Base-by-base conservation (phyloP, 2,113 vertebrate genomes). In the Onychostruthus taczanowskii region DNA sequence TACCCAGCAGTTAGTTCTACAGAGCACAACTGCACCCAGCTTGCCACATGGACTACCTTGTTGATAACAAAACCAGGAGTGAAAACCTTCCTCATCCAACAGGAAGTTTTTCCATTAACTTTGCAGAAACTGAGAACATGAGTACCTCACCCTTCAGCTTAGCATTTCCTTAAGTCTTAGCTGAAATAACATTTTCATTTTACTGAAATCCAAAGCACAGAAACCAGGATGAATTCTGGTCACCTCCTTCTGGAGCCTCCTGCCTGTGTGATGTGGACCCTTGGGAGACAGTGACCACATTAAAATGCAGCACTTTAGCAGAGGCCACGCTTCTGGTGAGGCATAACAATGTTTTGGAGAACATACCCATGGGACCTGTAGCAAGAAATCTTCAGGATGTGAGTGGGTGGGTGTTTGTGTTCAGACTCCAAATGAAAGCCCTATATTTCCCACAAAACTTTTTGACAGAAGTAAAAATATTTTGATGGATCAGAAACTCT, bases 401-500 rank as follows among this genome's bases (percentile, higher is more conserved):
- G 50, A 88, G 83, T 84, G 33, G 72, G 88, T 83, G 55, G 10
- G 7, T 93, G 69, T 90, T 88, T 95, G 67, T 90, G 59, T 86
- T 94, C 83, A 94, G 82, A 83, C 33, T 83, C 50, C 89, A 82
- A 92, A 85, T 81, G 64, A 94, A 94, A 94, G 44, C 6, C 23
- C 21, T 75, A 0, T 43, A 63, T 90, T 92, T 92, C 46, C 35
- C 30, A 70, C 14, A 50, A 74, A 88, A 74, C 3, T 74, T 92
- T 80, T 67, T 68, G n/a, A 77, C 41, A 73, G 53, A 95, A 95
- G 74, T 20, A 89, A 83, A 91, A 95, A 88, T 90, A 90, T 93
- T 88, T 90, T 89, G 55, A 81, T 76, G 50, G 39, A 67, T 70
- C 55, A 50, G 35, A 84, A 92, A 59, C 30, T 24, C 13, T 59